Percentiles rank a stretch among this genome's conserved stretches.
phyloP scores from a whole-genome alignment of 2,113 vertebrate genomes.

The Lasiurus cinereus region DNA sequence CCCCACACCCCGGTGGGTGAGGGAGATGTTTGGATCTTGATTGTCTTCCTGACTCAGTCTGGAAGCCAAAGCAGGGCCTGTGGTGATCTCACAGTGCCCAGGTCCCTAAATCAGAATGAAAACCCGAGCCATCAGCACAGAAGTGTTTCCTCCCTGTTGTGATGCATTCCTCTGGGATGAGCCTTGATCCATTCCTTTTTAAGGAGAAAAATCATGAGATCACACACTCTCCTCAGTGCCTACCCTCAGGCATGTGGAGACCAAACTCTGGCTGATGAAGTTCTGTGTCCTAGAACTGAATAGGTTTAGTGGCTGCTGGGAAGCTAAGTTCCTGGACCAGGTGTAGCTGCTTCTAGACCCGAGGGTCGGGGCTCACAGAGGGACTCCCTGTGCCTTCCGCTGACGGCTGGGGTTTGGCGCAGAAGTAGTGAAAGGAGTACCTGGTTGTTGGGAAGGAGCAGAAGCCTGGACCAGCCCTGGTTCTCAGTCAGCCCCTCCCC shows the following conservation, averaged over 20 bases:
- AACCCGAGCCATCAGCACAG: neutral
- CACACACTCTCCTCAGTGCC: neutral
- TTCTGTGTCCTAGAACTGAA: neutral
- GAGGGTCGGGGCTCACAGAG: neutral
- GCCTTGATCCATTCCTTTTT: neutral
- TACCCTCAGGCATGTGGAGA: neutral
- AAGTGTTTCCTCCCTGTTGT: neutral
- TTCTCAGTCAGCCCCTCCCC: neutral
- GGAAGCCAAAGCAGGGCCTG: neutral
- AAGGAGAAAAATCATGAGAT: neutral
- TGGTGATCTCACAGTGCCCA: neutral
- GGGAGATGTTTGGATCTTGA: neutral
- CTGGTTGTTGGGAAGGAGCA: neutral
- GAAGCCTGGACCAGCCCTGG: neutral
- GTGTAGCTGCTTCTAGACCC: neutral
- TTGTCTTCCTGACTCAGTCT: neutral
- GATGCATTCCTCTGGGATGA: neutral
- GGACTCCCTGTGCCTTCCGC: fast-evolving
- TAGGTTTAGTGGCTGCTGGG: neutral
- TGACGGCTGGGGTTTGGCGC: neutral
- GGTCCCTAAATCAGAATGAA: neutral
- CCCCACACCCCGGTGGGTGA: neutral
- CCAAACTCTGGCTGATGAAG: neutral
- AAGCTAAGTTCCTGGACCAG: neutral
- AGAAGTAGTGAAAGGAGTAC: neutral